Evolutionary conservation across 2,797 vertebrate genomes (phyloP), one percentile per base, ranked within the genome.

Genomic region (Galagoides demidoff): DNA sequence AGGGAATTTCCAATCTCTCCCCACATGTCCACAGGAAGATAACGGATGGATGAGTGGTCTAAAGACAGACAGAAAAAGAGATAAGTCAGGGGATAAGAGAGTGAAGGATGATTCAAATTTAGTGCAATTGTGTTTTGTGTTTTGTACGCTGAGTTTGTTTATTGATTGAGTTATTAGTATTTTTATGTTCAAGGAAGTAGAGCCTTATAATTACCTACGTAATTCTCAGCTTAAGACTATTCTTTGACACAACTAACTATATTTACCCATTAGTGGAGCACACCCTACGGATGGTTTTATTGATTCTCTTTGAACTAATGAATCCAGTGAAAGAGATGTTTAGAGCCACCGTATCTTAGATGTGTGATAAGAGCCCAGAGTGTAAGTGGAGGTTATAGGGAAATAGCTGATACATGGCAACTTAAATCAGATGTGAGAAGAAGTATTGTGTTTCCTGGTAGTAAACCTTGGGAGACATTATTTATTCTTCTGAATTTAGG

Each of bases 191-290:
- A 68, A 86, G 29, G 7, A 86, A 57, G 16, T 8, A 83, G 25
- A 63, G 23, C 25, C 11, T 84, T 31, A 89, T 64, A 89, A 85
- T 86, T 89, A 64, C 29, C 49, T 55, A 83, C 19, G 25, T 64
- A 94, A 85, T 57, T 81, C 55, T 96, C 45, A 71, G 23, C 12
- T 78, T 83, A 86, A 95, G 31, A 89, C 64, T 85, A 71, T 85
- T 59, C 29, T 52, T 61, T 94, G 74, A 45, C n/a, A 78, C 29
- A 78, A 81, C 39, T 52, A 87, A 70, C 12, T 92, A 23, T 66
- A 64, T 76, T 90, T 91, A 16, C 5, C 64, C 59, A 64, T 71
- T 79, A 94, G 49, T 49, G 20, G 90, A 92, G 5, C 59, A 59
- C 52, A 85, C 5, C 68, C 9, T 55, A 45, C 16, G 78, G n/a